A percentile compares a stretch with the other conserved stretches of the same genome.
phyloP scores from a whole-genome alignment of 2,113 vertebrate species.

The Fregata magnificens region DNA sequence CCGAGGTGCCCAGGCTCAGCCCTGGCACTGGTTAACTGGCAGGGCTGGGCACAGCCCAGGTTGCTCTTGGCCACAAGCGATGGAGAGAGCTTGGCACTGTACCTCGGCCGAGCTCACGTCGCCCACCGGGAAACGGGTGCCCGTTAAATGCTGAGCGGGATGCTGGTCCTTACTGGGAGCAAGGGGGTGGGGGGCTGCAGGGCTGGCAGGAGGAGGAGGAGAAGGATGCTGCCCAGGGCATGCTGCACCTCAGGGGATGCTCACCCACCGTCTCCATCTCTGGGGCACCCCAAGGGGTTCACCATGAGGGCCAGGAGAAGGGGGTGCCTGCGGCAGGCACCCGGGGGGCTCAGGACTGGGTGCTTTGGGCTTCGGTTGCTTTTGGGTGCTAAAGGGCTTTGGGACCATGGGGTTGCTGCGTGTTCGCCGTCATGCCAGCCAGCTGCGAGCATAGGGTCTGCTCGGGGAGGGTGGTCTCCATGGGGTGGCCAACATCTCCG shows the following conservation, averaged over 20 bases:
- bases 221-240: background rate
- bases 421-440: rapidly evolving
- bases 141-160: background rate
- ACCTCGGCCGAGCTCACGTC: background rate
- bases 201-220: background rate
- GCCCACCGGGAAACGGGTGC: background rate
- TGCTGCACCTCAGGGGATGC: background rate
- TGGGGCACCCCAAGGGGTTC: background rate
- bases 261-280: background rate
- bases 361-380: background rate
- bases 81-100: background rate
- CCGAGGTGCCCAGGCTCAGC: background rate
- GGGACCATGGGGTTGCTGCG: rapidly evolving
- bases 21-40: background rate
- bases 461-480: background rate
- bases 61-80: background rate
- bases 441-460: background rate
- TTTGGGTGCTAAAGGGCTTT: background rate
- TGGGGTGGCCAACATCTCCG: background rate
- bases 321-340: background rate
- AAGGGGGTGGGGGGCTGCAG: too few species aligned
- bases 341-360: background rate
- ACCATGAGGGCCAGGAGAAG: background rate
- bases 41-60: background rate
- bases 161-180: background rate